Conservation (phyloP, 2,797 vertebrate species). For the Geotrypetes seraphini region DNA sequence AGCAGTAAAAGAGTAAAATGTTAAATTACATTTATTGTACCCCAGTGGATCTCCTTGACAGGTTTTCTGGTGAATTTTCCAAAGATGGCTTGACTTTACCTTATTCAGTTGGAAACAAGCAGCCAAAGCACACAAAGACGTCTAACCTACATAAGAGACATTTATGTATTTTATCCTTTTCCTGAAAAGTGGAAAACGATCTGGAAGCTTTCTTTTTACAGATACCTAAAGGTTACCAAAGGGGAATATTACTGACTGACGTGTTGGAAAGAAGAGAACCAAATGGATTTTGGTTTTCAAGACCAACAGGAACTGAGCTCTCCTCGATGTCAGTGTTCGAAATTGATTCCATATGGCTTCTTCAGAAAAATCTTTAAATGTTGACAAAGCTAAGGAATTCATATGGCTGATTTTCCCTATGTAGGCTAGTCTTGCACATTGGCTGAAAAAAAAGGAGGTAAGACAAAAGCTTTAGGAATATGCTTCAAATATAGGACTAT, state of each 20-base stretch:
- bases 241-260: conserved; percentile 28
- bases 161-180: no score
- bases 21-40: conserved; percentile 9
- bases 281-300: conserved; percentile 42
- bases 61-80: neutral
- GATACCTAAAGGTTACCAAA: conserved; percentile 31
- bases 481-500: no score
- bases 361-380: conserved; percentile 2
- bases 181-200: no score
- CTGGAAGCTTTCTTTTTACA: conserved; percentile 34
- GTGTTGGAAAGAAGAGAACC: conserved; percentile 30
- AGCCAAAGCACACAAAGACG: conserved; percentile 2
- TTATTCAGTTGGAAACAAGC: neutral
- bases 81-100: conserved; percentile 2
- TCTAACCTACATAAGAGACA: no score
- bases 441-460: no score
- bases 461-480: no score
- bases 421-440: no score
- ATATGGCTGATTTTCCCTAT: no score
- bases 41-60: conserved; percentile 14
- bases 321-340: conserved; percentile 48
- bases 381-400: neutral
- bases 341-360: conserved; percentile 62
- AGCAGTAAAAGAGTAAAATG: conserved; percentile 17
- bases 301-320: conserved; percentile 44